These are phyloP conservation scores for Eupsittula cactorum DNA, from an alignment of 2,113 vertebrate species.

Conservation along the genomic window DNA sequence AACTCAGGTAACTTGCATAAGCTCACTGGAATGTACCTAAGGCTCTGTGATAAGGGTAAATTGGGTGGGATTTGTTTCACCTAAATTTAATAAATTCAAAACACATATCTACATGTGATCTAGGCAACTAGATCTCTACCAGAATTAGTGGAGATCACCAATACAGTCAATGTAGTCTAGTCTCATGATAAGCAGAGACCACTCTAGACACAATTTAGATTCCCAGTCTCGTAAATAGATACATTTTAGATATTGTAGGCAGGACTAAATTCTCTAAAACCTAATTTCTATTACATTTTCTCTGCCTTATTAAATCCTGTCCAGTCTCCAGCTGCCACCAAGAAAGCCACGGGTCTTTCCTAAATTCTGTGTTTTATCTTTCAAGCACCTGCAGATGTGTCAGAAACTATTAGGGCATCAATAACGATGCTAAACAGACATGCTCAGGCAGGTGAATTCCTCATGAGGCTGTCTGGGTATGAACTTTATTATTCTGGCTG, in stretches of 20 bases:
- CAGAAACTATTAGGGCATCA: background rate
- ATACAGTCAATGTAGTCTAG: background rate
- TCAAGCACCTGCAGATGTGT: background rate
- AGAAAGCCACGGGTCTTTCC: background rate
- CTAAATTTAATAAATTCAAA: background rate
- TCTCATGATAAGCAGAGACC: background rate
- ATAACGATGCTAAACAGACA: background rate
- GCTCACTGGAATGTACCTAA: background rate
- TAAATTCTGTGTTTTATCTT: background rate
- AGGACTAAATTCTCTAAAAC: background rate
- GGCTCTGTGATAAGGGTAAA: background rate
- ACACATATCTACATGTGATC: rapidly evolving
- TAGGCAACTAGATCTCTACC: background rate
- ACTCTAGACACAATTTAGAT: background rate
- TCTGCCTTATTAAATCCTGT: background rate
- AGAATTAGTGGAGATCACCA: background rate
- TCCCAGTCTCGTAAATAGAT: background rate
- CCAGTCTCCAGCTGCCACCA: background rate
- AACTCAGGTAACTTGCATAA: background rate
- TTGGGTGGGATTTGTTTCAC: background rate
- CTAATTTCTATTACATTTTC: background rate
- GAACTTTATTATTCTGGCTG: background rate
- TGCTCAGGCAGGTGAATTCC: background rate
- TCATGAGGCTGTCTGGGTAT: background rate
- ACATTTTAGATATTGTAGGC: background rate